Evolutionary conservation across 2,797 vertebrate genomes (phyloP).

Genomic region (Eulemur rubriventer): DNA sequence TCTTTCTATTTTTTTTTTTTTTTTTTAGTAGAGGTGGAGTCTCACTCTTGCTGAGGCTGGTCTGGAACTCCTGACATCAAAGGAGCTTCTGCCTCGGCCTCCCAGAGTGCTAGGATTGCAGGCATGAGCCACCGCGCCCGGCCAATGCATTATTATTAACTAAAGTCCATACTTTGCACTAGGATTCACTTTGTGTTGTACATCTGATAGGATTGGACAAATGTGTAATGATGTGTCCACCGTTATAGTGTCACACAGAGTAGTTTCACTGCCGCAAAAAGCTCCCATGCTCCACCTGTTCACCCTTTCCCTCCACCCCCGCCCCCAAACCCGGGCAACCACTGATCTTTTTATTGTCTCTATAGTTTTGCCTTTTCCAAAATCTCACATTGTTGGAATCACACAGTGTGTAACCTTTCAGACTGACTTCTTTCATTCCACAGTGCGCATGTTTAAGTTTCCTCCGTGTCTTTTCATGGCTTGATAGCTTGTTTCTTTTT

Average conservation of each 20-base stretch:
- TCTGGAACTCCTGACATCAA: too few species aligned
- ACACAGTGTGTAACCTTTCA: fast-evolving
- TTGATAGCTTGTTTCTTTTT: neutral
- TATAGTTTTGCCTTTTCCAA: neutral
- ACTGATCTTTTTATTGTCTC: neutral
- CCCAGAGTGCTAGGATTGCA: too few species aligned
- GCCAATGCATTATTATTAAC: fast-evolving
- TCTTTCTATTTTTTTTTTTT: too few species aligned
- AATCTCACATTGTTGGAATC: neutral
- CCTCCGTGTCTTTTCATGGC: neutral
- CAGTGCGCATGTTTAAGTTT: fast-evolving
- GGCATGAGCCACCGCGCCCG: too few species aligned
- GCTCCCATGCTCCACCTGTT: fast-evolving
- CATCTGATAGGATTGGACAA: neutral
- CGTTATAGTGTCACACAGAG: fast-evolving
- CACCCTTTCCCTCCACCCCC: fast-evolving
- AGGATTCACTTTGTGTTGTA: fast-evolving
- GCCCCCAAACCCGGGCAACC: neutral
- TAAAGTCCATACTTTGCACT: fast-evolving
- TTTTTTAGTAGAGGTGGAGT: too few species aligned
- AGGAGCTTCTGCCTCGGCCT: too few species aligned
- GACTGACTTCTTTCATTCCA: neutral
- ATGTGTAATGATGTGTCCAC: fast-evolving
- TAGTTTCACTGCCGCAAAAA: neutral
- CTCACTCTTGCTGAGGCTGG: too few species aligned